Evolutionary conservation across 2,888 invertebrate genomes (phyloP), one percentile per base, ranked within the genome.

Genomic region (Eucera pruinosa): DNA sequence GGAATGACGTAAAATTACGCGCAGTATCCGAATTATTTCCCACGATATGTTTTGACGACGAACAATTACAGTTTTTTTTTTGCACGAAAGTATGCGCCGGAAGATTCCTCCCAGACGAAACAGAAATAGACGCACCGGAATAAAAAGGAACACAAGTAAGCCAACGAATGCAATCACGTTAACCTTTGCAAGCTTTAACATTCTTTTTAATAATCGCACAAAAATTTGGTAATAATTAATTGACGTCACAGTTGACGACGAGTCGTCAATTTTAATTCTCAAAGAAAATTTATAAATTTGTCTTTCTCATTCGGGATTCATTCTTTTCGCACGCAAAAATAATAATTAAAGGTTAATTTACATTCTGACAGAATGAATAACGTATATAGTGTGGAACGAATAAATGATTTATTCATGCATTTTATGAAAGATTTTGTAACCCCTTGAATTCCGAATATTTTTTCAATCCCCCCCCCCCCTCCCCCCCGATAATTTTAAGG

Each of bases 11-110:
- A 20, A 72, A 75, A 60, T 65, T 75, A 25, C 13, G n/a, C 43
- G 2, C 39, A 58, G n/a, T 50, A 11, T 45, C 36, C 11, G 62
- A 64, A 74, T 74, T 54, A 45, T 54, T 54, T 50, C 25, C 2
- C 25, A 20, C 23, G 41, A 47, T 27, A 68, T 77, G 68, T 41
- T 68, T 33, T 68, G 30, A 58, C 33, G n/a, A 7, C 15, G 7
- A 13, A 20, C 2, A 33, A 54, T n/a, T 36, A 15, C 0, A 20
- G 20, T 47, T 33, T 9, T 9, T 36, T 45, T 18, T 33, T 3
- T n/a, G 2, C 15, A 11, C 11, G 15, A 41, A 75, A 75, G 33
- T 18, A 77, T 77, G 77, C 68, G 62, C 20, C 62, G 54, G 1
- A 77, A 75, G 27, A 69, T 41, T 48, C 41, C 2, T 4, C 62